A percentile compares a stretch with the other conserved stretches of the same genome.
These are phyloP conservation scores for Schizotus pectinicornis DNA, from an alignment of 2,888 invertebrate genomes.

Conservation along the genomic window DNA sequence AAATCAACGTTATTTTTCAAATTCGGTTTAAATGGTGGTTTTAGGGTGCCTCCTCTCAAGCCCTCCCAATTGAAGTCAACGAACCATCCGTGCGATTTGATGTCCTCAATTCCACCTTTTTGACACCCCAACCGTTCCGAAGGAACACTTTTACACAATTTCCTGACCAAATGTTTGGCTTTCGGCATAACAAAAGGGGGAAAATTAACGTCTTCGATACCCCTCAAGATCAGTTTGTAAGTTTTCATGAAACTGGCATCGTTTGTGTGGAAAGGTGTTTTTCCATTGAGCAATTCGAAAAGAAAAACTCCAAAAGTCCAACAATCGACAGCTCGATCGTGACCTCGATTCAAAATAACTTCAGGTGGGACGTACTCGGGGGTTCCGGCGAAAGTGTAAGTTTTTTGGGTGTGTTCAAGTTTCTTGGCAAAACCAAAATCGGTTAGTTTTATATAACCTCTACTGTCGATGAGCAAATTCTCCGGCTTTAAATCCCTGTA, in stretches of 20 bases:
- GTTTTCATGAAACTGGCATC: constrained; percentile 89
- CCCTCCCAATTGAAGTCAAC: constrained; percentile 88
- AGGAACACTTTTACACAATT: constrained; percentile 69
- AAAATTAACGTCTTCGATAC: constrained; percentile 69
- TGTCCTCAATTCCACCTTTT: constrained; percentile 81
- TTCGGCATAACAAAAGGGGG: constrained; percentile 78
- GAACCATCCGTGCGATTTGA: constrained; percentile 90
- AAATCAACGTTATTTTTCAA: constrained; percentile 72
- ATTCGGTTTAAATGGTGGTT: constrained; percentile 75
- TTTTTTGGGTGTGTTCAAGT: constrained; percentile 68
- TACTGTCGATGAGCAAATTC: constrained; percentile 82
- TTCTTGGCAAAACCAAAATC: constrained; percentile 94
- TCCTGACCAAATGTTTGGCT: constrained; percentile 80
- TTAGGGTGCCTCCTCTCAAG: constrained; percentile 69
- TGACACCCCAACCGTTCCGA: constrained; percentile 77
- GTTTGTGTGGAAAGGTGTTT: constrained; percentile 73
- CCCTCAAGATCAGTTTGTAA: constrained; percentile 87
- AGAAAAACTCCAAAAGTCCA: constrained; percentile 91
- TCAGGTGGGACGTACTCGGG: constrained; percentile 89
- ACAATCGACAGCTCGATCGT: constrained; percentile 86
- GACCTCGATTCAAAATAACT: constrained; percentile 84
- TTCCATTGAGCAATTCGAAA: constrained; percentile 83
- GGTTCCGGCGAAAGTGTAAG: constrained; percentile 95
- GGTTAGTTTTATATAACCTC: constrained; percentile 88
- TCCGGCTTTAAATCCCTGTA: constrained; percentile 91